Evolutionary conservation across 2,888 invertebrate species (phyloP), one percentile per base, ranked within the genome.

Genomic region (Caenorhabditis doughertyi): DNA sequence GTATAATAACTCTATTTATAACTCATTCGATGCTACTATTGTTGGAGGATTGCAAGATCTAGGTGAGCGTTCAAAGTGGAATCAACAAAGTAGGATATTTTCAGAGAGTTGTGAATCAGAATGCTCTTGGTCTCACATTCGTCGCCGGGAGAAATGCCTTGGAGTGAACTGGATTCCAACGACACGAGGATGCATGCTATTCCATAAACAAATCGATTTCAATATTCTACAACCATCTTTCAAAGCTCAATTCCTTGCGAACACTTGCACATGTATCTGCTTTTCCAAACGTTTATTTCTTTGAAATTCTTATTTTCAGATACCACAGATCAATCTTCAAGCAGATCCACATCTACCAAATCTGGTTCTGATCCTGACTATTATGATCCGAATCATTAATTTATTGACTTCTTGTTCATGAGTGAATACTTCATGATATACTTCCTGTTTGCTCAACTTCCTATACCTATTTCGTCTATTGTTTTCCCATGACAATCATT

Each of bases 11-110:
- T 77, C 81, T 0, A 76, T 81, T 23, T 77, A 81, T 29, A 81
- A 81, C 47, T 81, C 81, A 5, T 81, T 81, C 32, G 81, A 81
- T 53, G 81, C 81, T 3, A 81, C 81, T 4, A 81, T 81, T 9
- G 81, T 81, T 25, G 77, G 77, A n/a, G 76, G 81, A 39, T 16
- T 81, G 1, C 29, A 35, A 13, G 67, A 71, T 65, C 53, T 81
- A n/a, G 81, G 81, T 76, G 3, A 53, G 53, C 21, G n/a, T 1
- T 25, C 39, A 25, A 9, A 29, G n/a, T n/a, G n/a, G n/a, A n/a
- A 32, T 42, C n/a, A 8, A 25, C 39, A 53, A 23, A 13, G 13
- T 13, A 16, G 18, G 1, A 21, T 23, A 51, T 4, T 77, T 67
- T 16, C 81, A 81, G 81, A 76, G 23, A 65, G 58, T 21, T 81